phyloP scores from a whole-genome alignment of 2,888 invertebrate species.

The Diaperis boleti region DNA sequence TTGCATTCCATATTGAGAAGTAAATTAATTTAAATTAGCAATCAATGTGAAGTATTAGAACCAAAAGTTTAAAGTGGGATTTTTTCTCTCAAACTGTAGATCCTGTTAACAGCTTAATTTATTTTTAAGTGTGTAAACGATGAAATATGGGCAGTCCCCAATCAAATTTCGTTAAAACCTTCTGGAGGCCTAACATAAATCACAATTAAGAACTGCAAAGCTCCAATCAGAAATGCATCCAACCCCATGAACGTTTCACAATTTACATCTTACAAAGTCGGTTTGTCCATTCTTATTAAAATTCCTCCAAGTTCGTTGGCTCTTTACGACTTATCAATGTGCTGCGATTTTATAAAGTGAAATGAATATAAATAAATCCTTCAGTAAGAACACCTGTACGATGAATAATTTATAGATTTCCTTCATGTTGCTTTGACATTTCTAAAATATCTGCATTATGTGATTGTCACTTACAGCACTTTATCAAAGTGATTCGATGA shows the following conservation, averaged over 20 bases:
- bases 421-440: neutral
- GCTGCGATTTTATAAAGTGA: constrained; percentile 9
- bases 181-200: no score
- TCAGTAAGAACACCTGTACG: constrained; percentile 3
- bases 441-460: neutral
- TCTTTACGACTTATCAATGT: neutral
- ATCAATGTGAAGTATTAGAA: no score
- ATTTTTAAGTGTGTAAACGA: no score
- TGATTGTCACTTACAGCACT: neutral
- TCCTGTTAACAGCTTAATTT: no score
- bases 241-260: neutral
- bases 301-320: constrained; percentile 1
- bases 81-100: no score
- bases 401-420: constrained; percentile 7
- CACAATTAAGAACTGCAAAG: neutral
- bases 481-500: neutral
- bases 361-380: constrained; percentile 23
- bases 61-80: no score
- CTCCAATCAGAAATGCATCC: neutral
- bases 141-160: no score
- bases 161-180: no score
- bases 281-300: constrained; percentile 2
- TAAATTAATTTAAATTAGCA: no score
- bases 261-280: neutral
- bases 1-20: no score